phyloP scores from a whole-genome alignment of 1,140 invertebrate species.

The Drosophila lacteicornis region DNA sequence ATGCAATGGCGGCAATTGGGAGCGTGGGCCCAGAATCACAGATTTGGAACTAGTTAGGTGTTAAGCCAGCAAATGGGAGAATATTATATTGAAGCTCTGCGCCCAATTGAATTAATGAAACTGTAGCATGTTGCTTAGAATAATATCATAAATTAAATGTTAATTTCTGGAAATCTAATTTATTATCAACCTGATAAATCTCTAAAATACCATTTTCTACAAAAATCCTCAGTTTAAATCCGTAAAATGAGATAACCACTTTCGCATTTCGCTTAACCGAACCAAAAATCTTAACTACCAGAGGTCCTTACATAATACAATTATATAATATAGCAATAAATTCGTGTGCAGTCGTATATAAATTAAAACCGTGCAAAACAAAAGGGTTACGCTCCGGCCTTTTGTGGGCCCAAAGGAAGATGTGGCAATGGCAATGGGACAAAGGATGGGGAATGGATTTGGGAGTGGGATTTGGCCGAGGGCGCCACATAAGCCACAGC shows the following conservation, averaged over 20 bases:
- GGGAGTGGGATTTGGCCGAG: constrained; percentile 23
- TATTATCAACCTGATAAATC: background rate
- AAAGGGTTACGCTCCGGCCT: constrained; percentile 59
- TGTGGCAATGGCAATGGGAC: constrained; percentile 27
- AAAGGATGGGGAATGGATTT: constrained; percentile 7
- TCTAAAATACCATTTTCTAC: background rate
- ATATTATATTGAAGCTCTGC: background rate
- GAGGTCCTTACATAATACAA: constrained; percentile 49
- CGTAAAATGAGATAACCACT: constrained; percentile 8
- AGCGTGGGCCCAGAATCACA: constrained; percentile 41
- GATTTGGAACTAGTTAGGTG: constrained; percentile 26
- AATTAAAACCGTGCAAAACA: constrained; percentile 71
- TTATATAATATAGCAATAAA: constrained; percentile 81
- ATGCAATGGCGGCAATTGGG: constrained; percentile 49
- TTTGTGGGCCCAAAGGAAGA: constrained; percentile 29
- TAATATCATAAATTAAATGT: background rate
- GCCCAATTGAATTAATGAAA: constrained; percentile 15
- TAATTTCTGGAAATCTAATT: background rate
- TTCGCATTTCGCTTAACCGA: constrained; percentile 15
- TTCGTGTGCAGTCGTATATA: constrained; percentile 62
- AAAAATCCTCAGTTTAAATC: background rate
- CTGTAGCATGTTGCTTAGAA: background rate
- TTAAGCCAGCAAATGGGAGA: constrained; percentile 14
- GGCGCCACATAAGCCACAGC: constrained; percentile 68
- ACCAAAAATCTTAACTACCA: constrained; percentile 42